phyloP scores from a whole-genome alignment of 2,888 invertebrate genomes.

The Geotrupes spiniger region DNA sequence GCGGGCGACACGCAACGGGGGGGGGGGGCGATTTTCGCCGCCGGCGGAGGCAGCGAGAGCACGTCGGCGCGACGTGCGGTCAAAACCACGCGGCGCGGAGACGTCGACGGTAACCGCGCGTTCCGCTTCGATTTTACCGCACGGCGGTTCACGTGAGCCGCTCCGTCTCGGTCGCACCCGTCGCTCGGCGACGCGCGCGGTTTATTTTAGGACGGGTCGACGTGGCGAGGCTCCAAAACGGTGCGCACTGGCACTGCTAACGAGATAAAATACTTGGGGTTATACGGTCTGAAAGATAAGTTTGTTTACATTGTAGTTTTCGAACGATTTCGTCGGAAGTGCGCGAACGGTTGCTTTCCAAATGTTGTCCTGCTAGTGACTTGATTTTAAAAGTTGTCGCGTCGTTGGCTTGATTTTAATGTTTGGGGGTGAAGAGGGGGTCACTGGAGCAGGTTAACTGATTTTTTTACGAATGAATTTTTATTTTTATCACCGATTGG shows the following conservation, averaged over 20 bases:
- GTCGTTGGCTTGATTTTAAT: too few species aligned
- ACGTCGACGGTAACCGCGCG: conserved; percentile 6
- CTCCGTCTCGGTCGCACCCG: background rate
- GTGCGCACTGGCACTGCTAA: conserved; percentile 36
- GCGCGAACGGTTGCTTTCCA: too few species aligned
- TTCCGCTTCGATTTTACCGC: background rate
- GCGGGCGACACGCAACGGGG: too few species aligned
- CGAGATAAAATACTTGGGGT: conserved; percentile 41
- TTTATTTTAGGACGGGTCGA: conserved; percentile 6
- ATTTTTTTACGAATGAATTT: too few species aligned
- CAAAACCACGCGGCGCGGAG: background rate
- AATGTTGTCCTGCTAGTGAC: too few species aligned
- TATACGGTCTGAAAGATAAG: conserved; percentile 35
- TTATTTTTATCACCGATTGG: too few species aligned
- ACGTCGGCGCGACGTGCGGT: conserved; percentile 6
- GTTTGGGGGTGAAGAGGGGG: too few species aligned
- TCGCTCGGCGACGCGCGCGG: background rate
- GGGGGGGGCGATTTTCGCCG: too few species aligned
- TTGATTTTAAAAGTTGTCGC: too few species aligned
- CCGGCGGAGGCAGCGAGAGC: too few species aligned
- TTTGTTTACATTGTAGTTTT: conserved; percentile 26
- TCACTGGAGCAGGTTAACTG: too few species aligned
- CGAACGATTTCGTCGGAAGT: conserved; percentile 19
- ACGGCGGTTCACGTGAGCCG: conserved; percentile 2
- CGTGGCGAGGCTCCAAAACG: conserved; percentile 6